Conservation (phyloP, 2,797 vertebrate genomes). For the Microtus agrestis region DNA sequence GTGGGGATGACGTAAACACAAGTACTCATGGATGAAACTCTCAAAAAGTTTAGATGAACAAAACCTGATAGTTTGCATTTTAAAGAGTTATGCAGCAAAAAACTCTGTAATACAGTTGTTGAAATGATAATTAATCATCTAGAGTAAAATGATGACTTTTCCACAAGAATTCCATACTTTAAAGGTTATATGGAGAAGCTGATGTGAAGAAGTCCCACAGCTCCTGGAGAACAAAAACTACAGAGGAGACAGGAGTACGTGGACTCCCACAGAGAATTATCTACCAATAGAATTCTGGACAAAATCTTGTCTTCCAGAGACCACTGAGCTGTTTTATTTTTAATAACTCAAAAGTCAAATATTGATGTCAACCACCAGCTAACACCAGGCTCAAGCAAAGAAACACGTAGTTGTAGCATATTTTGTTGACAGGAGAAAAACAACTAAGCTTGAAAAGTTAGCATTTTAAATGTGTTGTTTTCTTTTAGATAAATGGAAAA, state of each 20-base stretch:
- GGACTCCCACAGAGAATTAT: not conserved
- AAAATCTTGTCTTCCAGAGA: conserved; percentile 62
- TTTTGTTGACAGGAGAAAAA: conserved; percentile 5
- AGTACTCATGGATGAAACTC: not conserved
- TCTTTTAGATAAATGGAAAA: conserved; percentile 49
- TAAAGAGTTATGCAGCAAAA: not conserved
- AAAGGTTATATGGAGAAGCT: not conserved
- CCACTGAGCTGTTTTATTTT: conserved; percentile 28
- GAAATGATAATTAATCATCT: conserved; percentile 39
- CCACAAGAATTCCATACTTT: conserved; percentile 39
- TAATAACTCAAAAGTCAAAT: not conserved
- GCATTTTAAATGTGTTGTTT: conserved; percentile 35
- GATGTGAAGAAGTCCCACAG: conserved; percentile 31
- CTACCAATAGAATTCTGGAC: not conserved
- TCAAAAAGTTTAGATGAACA: not conserved
- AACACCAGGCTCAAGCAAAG: conserved; percentile 34
- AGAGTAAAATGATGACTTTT: conserved; percentile 63
- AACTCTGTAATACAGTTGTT: conserved; percentile 41
- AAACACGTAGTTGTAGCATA: conserved; percentile 9
- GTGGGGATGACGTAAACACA: not conserved
- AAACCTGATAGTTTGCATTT: not conserved
- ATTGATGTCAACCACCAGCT: not conserved
- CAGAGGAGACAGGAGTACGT: not conserved
- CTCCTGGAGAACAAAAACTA: not conserved
- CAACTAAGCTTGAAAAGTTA: not conserved